Evolutionary conservation across 2,113 vertebrate species (phyloP).

Genomic region (Hucho hucho): DNA sequence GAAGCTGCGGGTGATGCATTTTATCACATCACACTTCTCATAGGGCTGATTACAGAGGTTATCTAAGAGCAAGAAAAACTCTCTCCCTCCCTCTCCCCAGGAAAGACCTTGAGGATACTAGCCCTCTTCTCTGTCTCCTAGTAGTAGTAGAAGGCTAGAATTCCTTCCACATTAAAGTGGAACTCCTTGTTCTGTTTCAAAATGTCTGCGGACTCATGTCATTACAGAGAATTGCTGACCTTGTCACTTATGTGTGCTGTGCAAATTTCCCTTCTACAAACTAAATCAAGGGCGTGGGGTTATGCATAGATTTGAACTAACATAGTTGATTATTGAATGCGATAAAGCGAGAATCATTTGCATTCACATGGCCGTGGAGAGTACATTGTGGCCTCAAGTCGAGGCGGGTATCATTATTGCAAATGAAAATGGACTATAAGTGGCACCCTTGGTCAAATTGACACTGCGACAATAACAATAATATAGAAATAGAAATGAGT

Average conservation of each 20-base stretch:
- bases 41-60: slow-evolving; percentile 53
- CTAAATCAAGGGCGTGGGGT: slow-evolving; percentile 56
- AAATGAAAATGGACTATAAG: slow-evolving; percentile 56
- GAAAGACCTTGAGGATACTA: slow-evolving; percentile 32
- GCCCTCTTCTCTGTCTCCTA: background rate
- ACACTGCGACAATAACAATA: slow-evolving; percentile 47
- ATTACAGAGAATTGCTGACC: slow-evolving; percentile 15
- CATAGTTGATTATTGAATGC: slow-evolving; percentile 48
- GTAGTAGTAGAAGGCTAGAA: background rate
- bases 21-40: slow-evolving; percentile 34
- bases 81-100: slow-evolving; percentile 8
- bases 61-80: slow-evolving; percentile 20
- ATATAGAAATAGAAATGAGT: background rate
- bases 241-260: slow-evolving; percentile 42
- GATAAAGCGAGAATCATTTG: slow-evolving; percentile 58
- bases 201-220: slow-evolving; percentile 7
- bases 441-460: slow-evolving; percentile 52
- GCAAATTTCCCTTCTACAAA: slow-evolving; percentile 45
- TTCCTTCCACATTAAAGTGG: slow-evolving; percentile 15
- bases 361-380: slow-evolving; percentile 54
- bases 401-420: slow-evolving; percentile 33
- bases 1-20: slow-evolving; percentile 39
- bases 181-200: slow-evolving; percentile 19
- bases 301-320: slow-evolving; percentile 37
- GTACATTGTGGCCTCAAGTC: slow-evolving; percentile 31